Evolutionary conservation across 2,797 vertebrate genomes (phyloP).

Genomic region (Lycodopsis pacificus): DNA sequence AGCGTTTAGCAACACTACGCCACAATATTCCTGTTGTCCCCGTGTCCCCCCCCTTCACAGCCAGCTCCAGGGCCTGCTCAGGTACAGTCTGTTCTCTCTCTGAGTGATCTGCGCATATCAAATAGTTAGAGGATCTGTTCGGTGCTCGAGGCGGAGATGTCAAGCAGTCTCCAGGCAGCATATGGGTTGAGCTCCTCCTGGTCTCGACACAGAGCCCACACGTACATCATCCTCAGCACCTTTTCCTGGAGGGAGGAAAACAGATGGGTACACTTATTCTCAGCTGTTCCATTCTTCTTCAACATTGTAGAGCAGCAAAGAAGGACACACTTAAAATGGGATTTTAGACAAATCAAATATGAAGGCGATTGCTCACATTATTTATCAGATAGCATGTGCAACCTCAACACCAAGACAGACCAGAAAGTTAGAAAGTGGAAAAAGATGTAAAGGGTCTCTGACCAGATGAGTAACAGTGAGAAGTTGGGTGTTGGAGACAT

Average conservation of each 20-base stretch:
- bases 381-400: no score
- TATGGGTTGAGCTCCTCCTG: constrained; percentile 95
- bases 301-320: background rate
- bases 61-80: constrained; percentile 17
- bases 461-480: background rate
- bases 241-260: constrained; percentile 85
- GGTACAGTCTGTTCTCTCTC: constrained; percentile 44
- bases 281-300: background rate
- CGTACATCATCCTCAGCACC: constrained; percentile 94
- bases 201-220: constrained; percentile 97
- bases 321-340: background rate
- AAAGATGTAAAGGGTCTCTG: constrained; percentile 9
- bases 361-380: background rate
- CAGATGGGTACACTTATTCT: background rate
- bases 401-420: background rate
- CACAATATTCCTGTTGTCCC: constrained; percentile 14
- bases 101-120: constrained; percentile 29
- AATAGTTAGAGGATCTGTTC: constrained; percentile 91
- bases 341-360: background rate
- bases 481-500: background rate
- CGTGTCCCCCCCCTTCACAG: background rate
- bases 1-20: constrained; percentile 15
- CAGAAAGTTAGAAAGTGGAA: background rate
- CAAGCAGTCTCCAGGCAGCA: constrained; percentile 94
- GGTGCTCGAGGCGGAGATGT: constrained; percentile 93